Evolutionary conservation across 2,888 invertebrate species (phyloP), one percentile per base, ranked within the genome.

Genomic region (Ormyrus thymus): DNA sequence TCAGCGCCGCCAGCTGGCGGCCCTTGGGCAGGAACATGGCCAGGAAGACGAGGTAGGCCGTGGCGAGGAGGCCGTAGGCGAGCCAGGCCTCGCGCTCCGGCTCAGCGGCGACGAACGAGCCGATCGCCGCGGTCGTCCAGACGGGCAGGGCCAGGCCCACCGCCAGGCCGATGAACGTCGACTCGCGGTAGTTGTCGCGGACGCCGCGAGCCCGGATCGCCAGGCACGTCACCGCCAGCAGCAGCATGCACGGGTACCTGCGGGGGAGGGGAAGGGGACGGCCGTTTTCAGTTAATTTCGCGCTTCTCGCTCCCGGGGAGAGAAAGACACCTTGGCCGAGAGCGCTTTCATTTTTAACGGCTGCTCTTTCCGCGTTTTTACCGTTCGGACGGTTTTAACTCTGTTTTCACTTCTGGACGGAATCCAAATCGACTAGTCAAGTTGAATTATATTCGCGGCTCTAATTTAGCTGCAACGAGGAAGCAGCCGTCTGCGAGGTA

Each of bases 1-100:
- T 97, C 92, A 97, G 94, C 66, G 97, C 97, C 0, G 97, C 97
- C 86, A 98, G 91, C 86, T 98, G 97, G 58, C 97, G 92, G 50
- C 97, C 97, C 91, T 96, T 97, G 51, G 97, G 95, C 91, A 97
- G 95, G 90, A 98, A 98, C 97, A 98, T 97, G 77, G 97, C 94
- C 84, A 97, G 93, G 90, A 98, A 97, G 72, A 97, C 95, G 64
- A 97, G 94, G 10, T 95, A 93, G 82, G 97, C 95, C 13, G 96
- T 97, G 75, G 95, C 93, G 65, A 97, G 93, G 83, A 98, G 92
- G 0, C 98, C 98, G 85, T 96, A 97, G 43, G 97, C 97, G 74
- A 97, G 92, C 90, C 97, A 97, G 11, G 97, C 97, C 90, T 97
- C 96, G 84, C 95, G 93, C 87, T 96, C 95, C 82, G 94, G 92